phyloP scores from a whole-genome alignment of 2,113 vertebrate species.

The Antigone vipio region DNA sequence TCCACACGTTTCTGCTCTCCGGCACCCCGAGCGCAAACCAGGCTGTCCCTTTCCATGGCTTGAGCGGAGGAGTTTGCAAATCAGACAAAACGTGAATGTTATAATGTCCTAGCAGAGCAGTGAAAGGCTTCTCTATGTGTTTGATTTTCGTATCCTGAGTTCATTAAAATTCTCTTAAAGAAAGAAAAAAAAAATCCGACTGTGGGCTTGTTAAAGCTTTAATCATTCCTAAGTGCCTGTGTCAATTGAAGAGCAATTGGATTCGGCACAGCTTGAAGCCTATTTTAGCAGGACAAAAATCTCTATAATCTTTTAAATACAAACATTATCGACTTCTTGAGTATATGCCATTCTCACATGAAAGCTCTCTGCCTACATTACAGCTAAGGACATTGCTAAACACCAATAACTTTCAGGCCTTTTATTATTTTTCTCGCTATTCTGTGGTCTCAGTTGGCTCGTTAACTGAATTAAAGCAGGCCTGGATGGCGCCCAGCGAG shows the following conservation, averaged over 20 bases:
- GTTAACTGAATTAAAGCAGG: neutral
- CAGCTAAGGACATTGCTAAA: neutral
- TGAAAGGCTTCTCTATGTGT: neutral
- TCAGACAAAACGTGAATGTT: fast-evolving
- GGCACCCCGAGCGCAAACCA: neutral
- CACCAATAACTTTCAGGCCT: neutral
- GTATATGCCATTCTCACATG: neutral
- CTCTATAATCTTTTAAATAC: neutral
- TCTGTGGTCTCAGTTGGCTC: neutral
- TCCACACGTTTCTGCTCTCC: neutral
- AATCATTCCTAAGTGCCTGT: neutral
- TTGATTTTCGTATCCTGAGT: neutral
- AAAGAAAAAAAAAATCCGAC: neutral
- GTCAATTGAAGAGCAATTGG: neutral
- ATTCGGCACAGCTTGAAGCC: neutral
- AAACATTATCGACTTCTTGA: neutral
- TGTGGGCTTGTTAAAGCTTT: neutral
- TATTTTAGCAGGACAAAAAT: neutral
- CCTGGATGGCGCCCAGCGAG: neutral
- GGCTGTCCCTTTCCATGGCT: fast-evolving
- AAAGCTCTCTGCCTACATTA: neutral
- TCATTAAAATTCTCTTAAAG: neutral
- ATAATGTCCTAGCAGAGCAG: neutral
- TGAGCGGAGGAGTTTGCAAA: neutral
- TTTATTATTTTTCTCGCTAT: neutral